Evolutionary conservation across 1,140 invertebrate genomes (phyloP).

Genomic region (Conus ventricosus): DNA sequence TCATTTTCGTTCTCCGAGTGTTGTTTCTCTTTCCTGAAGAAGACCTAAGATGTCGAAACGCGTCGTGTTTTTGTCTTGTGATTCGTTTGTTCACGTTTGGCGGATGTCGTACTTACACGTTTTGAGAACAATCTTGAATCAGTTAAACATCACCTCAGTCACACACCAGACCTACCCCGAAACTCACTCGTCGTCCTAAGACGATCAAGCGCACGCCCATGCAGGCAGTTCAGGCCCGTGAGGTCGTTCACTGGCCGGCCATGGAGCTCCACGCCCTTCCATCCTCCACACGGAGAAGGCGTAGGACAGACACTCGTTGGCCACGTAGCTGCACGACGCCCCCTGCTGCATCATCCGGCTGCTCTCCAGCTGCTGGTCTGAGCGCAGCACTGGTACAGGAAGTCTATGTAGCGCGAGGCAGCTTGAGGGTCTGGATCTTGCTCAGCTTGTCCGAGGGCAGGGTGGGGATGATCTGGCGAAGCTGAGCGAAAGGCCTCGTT

Average conservation of each 20-base stretch:
- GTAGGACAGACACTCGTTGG: constrained; percentile 93
- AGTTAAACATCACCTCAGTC: not conserved
- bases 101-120: too few relatives aligned
- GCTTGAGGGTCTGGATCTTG: constrained; percentile 97
- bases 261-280: constrained; percentile 86
- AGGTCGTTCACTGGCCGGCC: not conserved
- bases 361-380: constrained; percentile 52
- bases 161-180: not conserved
- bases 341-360: constrained; percentile 67
- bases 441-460: constrained; percentile 98
- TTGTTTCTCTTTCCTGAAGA: too few relatives aligned
- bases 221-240: too few relatives aligned
- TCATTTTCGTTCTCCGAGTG: too few relatives aligned
- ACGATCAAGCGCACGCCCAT: too few relatives aligned
- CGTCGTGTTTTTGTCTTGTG: too few relatives aligned
- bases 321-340: constrained; percentile 84
- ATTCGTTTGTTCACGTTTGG: too few relatives aligned
- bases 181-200: too few relatives aligned
- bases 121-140: too few relatives aligned
- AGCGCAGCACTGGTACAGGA: constrained; percentile 88
- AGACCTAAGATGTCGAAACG: too few relatives aligned
- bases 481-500: constrained; percentile 95
- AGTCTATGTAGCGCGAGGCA: constrained; percentile 83
- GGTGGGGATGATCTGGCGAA: constrained; percentile 96
- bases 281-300: constrained; percentile 98